Evolutionary conservation across 2,888 invertebrate genomes (phyloP).

Genomic region (Caenorhabditis sinica): DNA sequence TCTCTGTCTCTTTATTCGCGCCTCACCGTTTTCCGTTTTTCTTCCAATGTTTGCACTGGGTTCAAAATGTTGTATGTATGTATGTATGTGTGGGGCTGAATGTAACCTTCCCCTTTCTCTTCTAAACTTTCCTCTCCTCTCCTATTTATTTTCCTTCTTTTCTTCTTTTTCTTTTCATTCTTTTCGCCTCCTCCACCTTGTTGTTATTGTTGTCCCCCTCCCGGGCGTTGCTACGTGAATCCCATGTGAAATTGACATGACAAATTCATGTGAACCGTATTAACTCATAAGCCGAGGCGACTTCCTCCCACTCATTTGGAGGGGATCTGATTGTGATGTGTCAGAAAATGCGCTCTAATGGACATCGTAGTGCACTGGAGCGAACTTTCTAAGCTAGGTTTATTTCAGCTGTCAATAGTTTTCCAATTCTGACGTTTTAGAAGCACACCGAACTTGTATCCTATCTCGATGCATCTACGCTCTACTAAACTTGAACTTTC

Average conservation of each 20-base stretch:
- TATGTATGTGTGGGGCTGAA: conserved; percentile 5
- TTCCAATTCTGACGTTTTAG: too few relatives aligned
- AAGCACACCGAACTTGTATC: too few relatives aligned
- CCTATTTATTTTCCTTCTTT: conserved; percentile 17
- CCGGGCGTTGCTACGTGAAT: background rate
- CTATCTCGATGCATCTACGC: too few relatives aligned
- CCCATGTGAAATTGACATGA: conserved; percentile 21
- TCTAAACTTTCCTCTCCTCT: conserved; percentile 27
- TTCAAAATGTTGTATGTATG: conserved; percentile 42
- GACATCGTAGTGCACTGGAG: too few relatives aligned
- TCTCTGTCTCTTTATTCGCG: conserved; percentile 11
- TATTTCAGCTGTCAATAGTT: too few relatives aligned
- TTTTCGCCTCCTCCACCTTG: background rate
- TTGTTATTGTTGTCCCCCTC: conserved; percentile 19
- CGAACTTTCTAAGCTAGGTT: too few relatives aligned
- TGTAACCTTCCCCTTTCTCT: conserved; percentile 14
- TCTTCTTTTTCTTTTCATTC: background rate
- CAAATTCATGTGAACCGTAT: conserved; percentile 11
- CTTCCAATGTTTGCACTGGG: conserved; percentile 47
- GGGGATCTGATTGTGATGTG: too few relatives aligned
- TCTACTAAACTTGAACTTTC: too few relatives aligned
- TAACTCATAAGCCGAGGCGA: background rate
- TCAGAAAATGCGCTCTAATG: too few relatives aligned
- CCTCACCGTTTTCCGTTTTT: too few relatives aligned
- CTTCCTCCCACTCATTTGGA: too few relatives aligned